Evolutionary conservation across 2,797 vertebrate genomes (phyloP).

Genomic region (Propithecus perrieri): DNA sequence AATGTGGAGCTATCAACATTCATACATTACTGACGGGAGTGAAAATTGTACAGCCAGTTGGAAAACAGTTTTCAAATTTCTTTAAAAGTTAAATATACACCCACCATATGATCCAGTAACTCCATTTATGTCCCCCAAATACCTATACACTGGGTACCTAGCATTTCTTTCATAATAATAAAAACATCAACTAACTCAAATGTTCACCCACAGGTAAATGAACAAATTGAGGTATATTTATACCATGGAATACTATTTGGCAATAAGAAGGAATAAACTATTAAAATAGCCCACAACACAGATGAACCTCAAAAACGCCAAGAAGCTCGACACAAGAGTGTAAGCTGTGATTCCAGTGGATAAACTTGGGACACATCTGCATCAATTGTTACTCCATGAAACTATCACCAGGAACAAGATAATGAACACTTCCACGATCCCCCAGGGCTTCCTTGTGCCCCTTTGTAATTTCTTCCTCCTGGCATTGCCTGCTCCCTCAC

Average conservation of each 20-base stretch:
- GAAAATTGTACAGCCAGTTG: background rate
- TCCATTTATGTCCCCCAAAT: background rate
- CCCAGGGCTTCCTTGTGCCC: background rate
- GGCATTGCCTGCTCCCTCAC: background rate
- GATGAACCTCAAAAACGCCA: background rate
- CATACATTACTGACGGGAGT: background rate
- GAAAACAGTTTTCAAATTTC: background rate
- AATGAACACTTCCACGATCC: background rate
- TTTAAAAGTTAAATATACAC: background rate
- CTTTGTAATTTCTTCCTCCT: background rate
- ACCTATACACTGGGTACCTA: background rate
- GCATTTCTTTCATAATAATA: background rate
- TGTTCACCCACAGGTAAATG: background rate
- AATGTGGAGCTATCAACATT: background rate
- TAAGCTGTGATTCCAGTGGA: background rate
- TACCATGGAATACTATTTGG: background rate
- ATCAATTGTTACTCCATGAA: background rate
- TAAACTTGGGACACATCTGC: background rate
- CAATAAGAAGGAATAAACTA: background rate
- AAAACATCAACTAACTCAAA: background rate
- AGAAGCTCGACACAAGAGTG: background rate
- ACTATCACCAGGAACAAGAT: background rate
- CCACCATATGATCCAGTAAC: background rate
- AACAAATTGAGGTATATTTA: background rate
- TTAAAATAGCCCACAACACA: background rate